Evolutionary conservation across 2,797 vertebrate genomes (phyloP).

Genomic region (Artibeus jamaicensis): DNA sequence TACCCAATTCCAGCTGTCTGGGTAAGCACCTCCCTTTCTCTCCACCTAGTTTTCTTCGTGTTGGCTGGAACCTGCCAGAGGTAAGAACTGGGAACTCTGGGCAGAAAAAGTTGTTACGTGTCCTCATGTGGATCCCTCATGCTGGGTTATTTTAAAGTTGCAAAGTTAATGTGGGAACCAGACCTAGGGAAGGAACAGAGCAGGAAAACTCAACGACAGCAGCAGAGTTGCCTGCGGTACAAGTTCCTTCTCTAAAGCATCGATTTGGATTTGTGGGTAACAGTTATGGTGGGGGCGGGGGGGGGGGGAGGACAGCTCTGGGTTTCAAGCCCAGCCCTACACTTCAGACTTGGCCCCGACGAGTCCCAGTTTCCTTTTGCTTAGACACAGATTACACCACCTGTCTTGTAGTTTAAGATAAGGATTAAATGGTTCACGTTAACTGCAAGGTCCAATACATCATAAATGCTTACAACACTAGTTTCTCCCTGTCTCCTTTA

Average conservation of each 20-base stretch:
- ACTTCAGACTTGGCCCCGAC: background rate
- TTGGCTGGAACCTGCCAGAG: background rate
- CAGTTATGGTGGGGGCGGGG: too few relatives aligned
- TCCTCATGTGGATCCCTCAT: background rate
- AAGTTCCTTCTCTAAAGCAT: background rate
- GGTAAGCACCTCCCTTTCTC: background rate
- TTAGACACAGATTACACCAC: background rate
- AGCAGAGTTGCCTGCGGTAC: background rate
- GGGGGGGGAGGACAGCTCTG: background rate
- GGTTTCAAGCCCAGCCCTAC: background rate
- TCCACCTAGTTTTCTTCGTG: background rate
- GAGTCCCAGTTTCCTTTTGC: background rate
- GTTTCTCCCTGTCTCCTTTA: background rate
- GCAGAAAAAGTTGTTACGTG: background rate
- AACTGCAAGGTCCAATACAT: background rate
- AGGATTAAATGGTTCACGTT: background rate
- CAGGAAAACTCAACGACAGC: background rate
- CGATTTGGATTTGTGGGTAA: background rate
- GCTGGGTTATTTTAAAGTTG: background rate
- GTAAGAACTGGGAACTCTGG: background rate
- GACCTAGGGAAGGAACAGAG: background rate
- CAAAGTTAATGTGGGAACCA: background rate
- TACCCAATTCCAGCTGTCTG: background rate
- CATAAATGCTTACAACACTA: background rate
- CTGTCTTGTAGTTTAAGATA: background rate